Evolutionary conservation across 2,797 vertebrate species (phyloP).

Genomic region (Spinibarbus caldwelli): DNA sequence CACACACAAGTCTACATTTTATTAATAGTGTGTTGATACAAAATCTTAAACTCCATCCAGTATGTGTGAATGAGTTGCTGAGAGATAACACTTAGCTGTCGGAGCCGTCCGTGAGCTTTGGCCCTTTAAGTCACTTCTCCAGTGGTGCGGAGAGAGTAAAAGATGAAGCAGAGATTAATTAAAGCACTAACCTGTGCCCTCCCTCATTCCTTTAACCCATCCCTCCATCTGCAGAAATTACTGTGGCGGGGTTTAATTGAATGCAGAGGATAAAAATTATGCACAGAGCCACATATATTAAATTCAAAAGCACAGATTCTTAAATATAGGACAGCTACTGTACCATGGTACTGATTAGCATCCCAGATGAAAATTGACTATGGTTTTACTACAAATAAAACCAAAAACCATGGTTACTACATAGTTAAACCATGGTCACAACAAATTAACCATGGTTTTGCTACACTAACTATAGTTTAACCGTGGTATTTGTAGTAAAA

Average conservation of each 20-base stretch:
- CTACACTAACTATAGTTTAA: background rate
- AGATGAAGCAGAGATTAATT: conserved; percentile 59
- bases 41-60: conserved; percentile 27
- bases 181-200: conserved; percentile 54
- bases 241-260: conserved; percentile 19
- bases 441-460: too few species aligned
- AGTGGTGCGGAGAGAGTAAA: conserved; percentile 55
- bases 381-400: background rate
- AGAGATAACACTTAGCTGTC: conserved; percentile 70
- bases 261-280: conserved; percentile 22
- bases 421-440: too few species aligned
- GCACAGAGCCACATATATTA: background rate
- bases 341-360: background rate
- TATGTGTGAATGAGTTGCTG: conserved; percentile 41
- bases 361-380: background rate
- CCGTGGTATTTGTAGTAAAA: background rate
- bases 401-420: background rate
- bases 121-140: conserved; percentile 59
- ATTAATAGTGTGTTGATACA: conserved; percentile 28
- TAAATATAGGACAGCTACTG: background rate
- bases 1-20: conserved; percentile 35
- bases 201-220: conserved; percentile 36
- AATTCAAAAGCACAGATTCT: background rate
- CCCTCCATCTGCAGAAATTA: conserved; percentile 24
- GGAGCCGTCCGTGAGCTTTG: conserved; percentile 59